phyloP scores from a whole-genome alignment of 2,797 vertebrate species.

The Lagocephalus sceleratus region DNA sequence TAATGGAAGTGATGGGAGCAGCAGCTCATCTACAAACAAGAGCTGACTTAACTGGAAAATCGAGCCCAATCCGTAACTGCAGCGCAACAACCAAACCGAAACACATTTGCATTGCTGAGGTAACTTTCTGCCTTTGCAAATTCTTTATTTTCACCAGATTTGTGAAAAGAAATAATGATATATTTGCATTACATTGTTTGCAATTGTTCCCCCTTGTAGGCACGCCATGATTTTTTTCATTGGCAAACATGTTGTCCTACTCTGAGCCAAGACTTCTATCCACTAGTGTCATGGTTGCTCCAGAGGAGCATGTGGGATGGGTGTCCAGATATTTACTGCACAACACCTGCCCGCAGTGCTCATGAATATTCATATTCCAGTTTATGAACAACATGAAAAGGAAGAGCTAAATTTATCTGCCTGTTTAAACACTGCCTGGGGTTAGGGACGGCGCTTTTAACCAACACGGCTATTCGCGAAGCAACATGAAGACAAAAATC shows the following conservation, averaged over 20 bases:
- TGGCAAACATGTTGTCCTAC: constrained; percentile 12
- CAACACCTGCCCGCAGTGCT: constrained; percentile 28
- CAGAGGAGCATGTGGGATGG: constrained; percentile 43
- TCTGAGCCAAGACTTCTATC: not conserved
- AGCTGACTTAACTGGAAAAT: constrained; percentile 57
- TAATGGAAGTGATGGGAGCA: constrained; percentile 59
- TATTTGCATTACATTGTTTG: constrained; percentile 12
- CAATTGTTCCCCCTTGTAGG: constrained; percentile 32
- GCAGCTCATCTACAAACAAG: constrained; percentile 53
- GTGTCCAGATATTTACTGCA: constrained; percentile 24
- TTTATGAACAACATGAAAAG: constrained; percentile 22
- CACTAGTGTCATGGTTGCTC: constrained; percentile 32
- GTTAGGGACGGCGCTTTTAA: constrained; percentile 49
- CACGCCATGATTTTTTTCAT: constrained; percentile 34
- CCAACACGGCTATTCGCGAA: constrained; percentile 28
- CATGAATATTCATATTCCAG: constrained; percentile 6
- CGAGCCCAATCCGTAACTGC: constrained; percentile 28
- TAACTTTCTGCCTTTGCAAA: constrained; percentile 11
- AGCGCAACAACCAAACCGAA: constrained; percentile 20
- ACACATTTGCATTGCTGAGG: constrained; percentile 18
- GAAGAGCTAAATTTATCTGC: constrained; percentile 39
- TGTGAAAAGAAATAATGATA: constrained; percentile 39
- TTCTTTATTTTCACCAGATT: constrained; percentile 32
- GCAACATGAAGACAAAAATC: constrained; percentile 42
- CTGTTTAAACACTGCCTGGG: constrained; percentile 41